A percentile compares a stretch with the other conserved stretches of the same genome.
These are phyloP conservation scores for Lophura swinhoii DNA, from an alignment of 2,797 vertebrate species.

Conservation along the genomic window DNA sequence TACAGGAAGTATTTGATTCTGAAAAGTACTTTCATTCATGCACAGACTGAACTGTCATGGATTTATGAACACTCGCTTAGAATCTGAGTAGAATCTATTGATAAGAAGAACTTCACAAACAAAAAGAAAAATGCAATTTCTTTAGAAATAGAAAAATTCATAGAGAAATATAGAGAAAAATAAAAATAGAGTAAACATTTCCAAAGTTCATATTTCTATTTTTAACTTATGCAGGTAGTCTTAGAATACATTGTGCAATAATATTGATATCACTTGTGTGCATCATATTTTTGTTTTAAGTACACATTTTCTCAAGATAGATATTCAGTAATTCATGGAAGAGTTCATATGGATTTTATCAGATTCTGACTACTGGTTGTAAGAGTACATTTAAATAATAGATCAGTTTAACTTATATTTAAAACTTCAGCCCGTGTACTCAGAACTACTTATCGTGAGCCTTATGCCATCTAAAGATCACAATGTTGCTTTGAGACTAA, in stretches of 20 bases:
- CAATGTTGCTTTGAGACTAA: not conserved
- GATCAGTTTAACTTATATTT: not conserved
- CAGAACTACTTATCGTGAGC: not conserved
- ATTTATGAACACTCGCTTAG: not conserved
- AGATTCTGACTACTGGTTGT: not conserved
- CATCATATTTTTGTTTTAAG: conserved; percentile 13
- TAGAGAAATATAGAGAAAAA: too few species aligned
- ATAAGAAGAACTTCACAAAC: not conserved
- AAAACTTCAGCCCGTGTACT: not conserved
- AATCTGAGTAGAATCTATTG: not conserved
- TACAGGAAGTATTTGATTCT: not conserved
- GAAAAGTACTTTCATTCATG: not conserved
- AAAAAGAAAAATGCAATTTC: conserved; percentile 12
- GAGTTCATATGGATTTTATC: not conserved
- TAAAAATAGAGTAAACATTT: not conserved
- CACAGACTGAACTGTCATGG: not conserved
- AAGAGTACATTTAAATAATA: not conserved
- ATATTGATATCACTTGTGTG: not conserved
- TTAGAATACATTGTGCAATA: not conserved
- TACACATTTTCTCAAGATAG: conserved; percentile 4
- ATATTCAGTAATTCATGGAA: not conserved
- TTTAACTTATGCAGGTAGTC: not conserved
- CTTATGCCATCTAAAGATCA: not conserved
- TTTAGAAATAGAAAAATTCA: not conserved
- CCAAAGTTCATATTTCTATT: not conserved